Evolutionary conservation across 2,113 vertebrate species (phyloP).

Genomic region (Ptyas mucosa): DNA sequence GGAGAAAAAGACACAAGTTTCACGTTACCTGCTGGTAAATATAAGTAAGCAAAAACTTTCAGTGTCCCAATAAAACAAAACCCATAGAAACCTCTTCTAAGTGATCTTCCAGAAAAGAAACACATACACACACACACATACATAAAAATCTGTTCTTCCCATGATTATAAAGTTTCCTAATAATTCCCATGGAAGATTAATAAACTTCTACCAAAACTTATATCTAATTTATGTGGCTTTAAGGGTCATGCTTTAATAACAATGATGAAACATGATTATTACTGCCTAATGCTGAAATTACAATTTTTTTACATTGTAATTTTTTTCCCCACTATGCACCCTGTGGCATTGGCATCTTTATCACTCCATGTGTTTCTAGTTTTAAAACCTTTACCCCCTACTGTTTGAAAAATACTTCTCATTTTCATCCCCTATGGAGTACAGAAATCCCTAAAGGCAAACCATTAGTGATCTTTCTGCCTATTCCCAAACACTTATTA

Average conservation of each 20-base stretch:
- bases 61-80: slow-evolving; percentile 44
- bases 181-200: slow-evolving; percentile 79
- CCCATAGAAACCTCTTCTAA: slow-evolving; percentile 14
- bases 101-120: slow-evolving; percentile 8
- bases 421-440: slow-evolving; percentile 99
- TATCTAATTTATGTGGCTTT: slow-evolving; percentile 90
- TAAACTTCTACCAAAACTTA: slow-evolving; percentile 83
- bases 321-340: slow-evolving; percentile 90
- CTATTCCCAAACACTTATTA: slow-evolving; percentile 99
- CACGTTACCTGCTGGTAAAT: slow-evolving; percentile 28
- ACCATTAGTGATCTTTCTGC: slow-evolving; percentile 99
- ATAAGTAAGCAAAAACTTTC: slow-evolving; percentile 52
- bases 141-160: slow-evolving; percentile 53
- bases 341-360: slow-evolving; percentile 99
- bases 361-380: slow-evolving; percentile 99
- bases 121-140: no score
- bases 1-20: neutral
- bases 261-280: slow-evolving; percentile 99
- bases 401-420: slow-evolving; percentile 99
- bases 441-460: slow-evolving; percentile 99
- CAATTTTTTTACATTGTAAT: slow-evolving; percentile 91
- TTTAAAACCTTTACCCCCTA: slow-evolving; percentile 99
- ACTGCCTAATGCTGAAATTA: slow-evolving; percentile 99
- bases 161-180: slow-evolving; percentile 78
- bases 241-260: slow-evolving; percentile 98